Evolutionary conservation across 1,140 invertebrate species (phyloP), one percentile per base, ranked within the genome.

Genomic region (Aphaenogaster rudis): DNA sequence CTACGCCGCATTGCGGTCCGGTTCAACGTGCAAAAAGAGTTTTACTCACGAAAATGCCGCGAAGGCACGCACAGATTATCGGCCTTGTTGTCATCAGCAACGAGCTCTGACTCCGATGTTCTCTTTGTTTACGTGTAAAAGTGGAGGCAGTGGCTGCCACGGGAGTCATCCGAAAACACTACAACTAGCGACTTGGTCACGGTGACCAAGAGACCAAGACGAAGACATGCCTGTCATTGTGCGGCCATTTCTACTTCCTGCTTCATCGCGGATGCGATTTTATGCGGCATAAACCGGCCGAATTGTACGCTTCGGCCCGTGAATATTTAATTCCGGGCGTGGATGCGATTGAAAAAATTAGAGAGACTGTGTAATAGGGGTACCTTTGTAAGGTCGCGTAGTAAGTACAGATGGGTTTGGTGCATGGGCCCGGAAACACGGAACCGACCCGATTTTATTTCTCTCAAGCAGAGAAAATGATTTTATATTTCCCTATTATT

Each of bases 121-220:
- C 92, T 94, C 88, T 92, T 92, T 95, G 89, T 94, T 94, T 94
- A 93, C 89, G 86, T 88, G 90, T 92, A 86, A 93, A 94, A 95
- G 86, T 92, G 92, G 95, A 94, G 92, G 94, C 95, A 90, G 94
- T 95, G 91, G 95, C 95, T 94, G 95, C 95, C 82, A 95, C 94
- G 87, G 95, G 95, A 88, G 92, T 94, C 92, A 95, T 95, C 94
- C 90, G 95, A 92, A 95, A 95, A 94, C 93, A 94, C 87, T 82
- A 94, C 92, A 92, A 87, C 91, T 88, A 95, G 39, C 42, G 36
- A 45, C 64, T 45, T 92, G 92, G 92, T 92, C 91, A 71, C 82
- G 93, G 61, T 87, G 89, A 88, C 72, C 61, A 80, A 57, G 89
- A 93, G 91, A 88, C 89, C 91, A 92, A 91, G 90, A 90, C 91